Base-by-base conservation (phyloP, 2,888 invertebrate species). In the Craniophora ligustri region DNA sequence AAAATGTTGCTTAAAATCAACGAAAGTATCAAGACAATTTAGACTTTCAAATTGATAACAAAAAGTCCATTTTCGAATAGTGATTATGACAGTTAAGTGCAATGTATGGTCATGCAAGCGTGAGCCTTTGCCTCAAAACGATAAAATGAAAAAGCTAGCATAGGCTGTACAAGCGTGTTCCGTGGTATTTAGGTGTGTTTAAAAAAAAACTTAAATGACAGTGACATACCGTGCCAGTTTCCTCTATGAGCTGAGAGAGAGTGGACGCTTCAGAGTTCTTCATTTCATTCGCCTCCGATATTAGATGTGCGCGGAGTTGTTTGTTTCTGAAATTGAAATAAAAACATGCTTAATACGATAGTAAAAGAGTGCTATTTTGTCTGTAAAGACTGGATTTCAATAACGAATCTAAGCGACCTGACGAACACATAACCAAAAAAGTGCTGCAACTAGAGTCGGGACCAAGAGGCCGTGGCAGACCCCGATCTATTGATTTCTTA, bases 241-340 rank as follows among this genome's bases (percentile, higher is more conserved):
- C 94, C 82, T 95, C 94, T 72, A 94, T 88, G 82, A 94, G 89
- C 64, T 94, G 92, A 42, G 94, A 81, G 50, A 94, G 88, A 18
- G 94, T 87, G 54, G 94, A 89, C 51, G 92, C 86, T 34, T 95
- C 94, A 5, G 91, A 81, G 71, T 88, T 89, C 61, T 93, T 92
- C 79, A 92, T 82, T 46, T 96, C 95, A 67, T 94, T 95, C 54
- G 95, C 95, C 72, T 96, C 96, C 2, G 96, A 94, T 79, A 96
- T 95, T 67, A 97, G 89, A 82, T 96, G 96, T 18, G 96, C 96
- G 54, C 96, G 94, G 56, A 97, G 93, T 84, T 97, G 96, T 79
- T 96, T 96, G 82, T 96, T 97, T 81, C 96, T 95, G 86, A 3
- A 79, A 79, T 51, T 3, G 6, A 10, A 10, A 18, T 18, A 1